Evolutionary conservation across 2,797 vertebrate genomes (phyloP).

Genomic region (Sylvilagus floridanus): DNA sequence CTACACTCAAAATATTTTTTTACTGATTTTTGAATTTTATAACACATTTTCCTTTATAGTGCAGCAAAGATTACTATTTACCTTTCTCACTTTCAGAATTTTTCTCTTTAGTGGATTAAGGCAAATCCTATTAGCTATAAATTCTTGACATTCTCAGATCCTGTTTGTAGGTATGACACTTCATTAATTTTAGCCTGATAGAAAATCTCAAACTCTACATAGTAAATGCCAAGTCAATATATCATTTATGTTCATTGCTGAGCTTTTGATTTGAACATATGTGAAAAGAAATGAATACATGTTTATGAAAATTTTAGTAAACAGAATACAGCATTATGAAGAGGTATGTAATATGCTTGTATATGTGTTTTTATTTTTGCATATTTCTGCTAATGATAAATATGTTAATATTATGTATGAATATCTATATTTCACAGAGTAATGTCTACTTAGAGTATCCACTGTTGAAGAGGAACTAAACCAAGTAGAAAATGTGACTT

Average conservation of each 20-base stretch:
- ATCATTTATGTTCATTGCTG: conserved; percentile 3
- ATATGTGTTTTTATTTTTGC: neutral
- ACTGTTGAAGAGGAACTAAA: no score
- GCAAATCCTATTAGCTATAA: neutral
- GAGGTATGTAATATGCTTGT: neutral
- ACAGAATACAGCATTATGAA: neutral
- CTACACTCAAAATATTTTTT: neutral
- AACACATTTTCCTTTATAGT: neutral
- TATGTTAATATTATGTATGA: neutral
- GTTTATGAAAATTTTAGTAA: neutral
- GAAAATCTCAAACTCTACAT: neutral
- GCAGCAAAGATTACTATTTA: neutral
- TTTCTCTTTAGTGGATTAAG: conserved; percentile 24
- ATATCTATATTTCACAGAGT: neutral
- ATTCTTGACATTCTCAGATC: conserved; percentile 32
- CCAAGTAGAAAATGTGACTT: neutral
- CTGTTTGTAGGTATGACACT: neutral
- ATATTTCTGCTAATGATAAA: neutral
- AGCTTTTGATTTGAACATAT: neutral
- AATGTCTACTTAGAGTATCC: neutral
- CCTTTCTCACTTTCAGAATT: neutral
- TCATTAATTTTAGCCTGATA: conserved; percentile 18
- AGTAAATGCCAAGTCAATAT: conserved; percentile 43
- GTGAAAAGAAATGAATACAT: conserved; percentile 10
- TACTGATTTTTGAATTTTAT: neutral